A percentile compares a stretch with the other conserved stretches of the same genome.
Evolutionary conservation across 2,113 vertebrate genomes (phyloP).

Genomic region (Heterotis niloticus): DNA sequence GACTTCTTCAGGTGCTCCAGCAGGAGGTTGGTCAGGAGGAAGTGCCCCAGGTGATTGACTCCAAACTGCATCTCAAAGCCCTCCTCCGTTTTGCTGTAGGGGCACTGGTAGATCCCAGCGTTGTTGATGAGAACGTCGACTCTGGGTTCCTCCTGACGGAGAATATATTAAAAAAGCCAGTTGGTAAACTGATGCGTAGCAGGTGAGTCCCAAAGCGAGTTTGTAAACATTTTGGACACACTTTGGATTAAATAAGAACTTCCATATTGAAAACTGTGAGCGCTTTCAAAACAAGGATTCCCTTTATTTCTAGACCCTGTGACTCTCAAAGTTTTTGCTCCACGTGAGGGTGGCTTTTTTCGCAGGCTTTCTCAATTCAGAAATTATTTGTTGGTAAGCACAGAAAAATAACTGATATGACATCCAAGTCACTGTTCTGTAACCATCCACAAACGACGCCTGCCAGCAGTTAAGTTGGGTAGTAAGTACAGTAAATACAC

Average conservation of each 20-base stretch:
- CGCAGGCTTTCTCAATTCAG: neutral
- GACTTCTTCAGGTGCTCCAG: constrained; percentile 84
- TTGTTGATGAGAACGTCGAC: constrained; percentile 92
- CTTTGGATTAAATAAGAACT: neutral
- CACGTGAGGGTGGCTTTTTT: neutral
- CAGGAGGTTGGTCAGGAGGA: constrained; percentile 87
- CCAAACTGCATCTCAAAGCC: constrained; percentile 94
- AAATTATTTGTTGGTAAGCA: too few relatives aligned
- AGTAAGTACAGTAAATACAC: too few relatives aligned
- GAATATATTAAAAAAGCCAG: constrained; percentile 29
- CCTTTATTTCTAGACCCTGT: too few relatives aligned
- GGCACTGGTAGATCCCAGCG: constrained; percentile 89
- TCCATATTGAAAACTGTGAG: too few relatives aligned
- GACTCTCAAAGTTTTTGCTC: neutral
- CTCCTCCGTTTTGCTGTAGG: constrained; percentile 84
- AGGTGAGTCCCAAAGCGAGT: neutral
- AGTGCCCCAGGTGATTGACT: constrained; percentile 92
- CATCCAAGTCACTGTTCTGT: too few relatives aligned
- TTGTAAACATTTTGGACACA: neutral
- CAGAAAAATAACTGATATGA: too few relatives aligned
- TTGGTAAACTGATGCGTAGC: neutral
- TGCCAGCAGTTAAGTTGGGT: too few relatives aligned
- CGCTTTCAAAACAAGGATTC: too few relatives aligned
- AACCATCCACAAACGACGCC: too few relatives aligned
- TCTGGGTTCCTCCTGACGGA: constrained; percentile 76